Conservation (phyloP, 37 sponge, comb jelly and placozoan species). For the Diacarnus erythraeanus region DNA sequence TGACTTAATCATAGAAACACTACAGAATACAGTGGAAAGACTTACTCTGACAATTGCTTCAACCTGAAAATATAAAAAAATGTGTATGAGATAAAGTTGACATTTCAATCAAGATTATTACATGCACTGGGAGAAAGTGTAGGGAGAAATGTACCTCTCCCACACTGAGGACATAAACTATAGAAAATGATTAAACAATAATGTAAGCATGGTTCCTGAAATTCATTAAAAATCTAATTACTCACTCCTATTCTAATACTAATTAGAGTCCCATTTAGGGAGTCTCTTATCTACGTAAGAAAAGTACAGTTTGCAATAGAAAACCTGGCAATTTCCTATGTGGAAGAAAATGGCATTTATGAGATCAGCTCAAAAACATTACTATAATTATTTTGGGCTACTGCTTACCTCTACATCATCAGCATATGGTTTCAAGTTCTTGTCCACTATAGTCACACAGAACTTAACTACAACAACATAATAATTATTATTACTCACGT, state of each 20-base stretch:
- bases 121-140: no score
- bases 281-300: no score
- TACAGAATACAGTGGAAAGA: not conserved
- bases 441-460: slow-evolving; percentile 21
- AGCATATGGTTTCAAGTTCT: slow-evolving; percentile 23
- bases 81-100: not conserved
- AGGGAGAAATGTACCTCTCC: no score
- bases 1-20: not conserved
- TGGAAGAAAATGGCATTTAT: not conserved
- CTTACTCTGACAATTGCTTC: slow-evolving; percentile 29
- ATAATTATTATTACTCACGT: no score
- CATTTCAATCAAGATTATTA: no score
- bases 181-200: slow-evolving; percentile 11
- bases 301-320: no score
- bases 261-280: no score
- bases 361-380: not conserved
- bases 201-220: slow-evolving; percentile 27
- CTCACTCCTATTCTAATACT: no score
- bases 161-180: no score
- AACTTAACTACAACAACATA: slow-evolving; percentile 16
- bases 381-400: not conserved
- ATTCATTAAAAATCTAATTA: not conserved
- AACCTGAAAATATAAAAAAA: slow-evolving; percentile 10
- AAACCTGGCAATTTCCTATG: no score
- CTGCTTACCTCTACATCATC: slow-evolving; percentile 26